These are phyloP conservation scores for Chrysodeixis includens DNA, from an alignment of 2,888 invertebrate species.

Conservation along the genomic window DNA sequence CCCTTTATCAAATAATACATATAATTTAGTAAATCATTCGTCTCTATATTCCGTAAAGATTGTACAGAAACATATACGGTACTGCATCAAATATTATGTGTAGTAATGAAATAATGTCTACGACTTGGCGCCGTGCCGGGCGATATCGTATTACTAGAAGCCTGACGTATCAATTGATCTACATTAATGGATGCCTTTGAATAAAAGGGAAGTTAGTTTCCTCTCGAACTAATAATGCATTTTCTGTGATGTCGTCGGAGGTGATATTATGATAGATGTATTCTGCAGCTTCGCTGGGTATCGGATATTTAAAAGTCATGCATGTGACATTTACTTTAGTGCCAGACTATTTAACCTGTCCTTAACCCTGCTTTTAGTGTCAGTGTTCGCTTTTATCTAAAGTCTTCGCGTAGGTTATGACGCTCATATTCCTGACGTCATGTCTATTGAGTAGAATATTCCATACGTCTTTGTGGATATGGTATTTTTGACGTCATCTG, in stretches of 20 bases:
- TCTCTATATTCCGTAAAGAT: neutral
- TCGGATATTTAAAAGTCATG: constrained; percentile 14
- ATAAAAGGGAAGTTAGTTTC: constrained; percentile 5
- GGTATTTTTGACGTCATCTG: no score
- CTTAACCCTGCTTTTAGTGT: constrained; percentile 31
- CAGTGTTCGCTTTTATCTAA: constrained; percentile 36
- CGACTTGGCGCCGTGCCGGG: constrained; percentile 63
- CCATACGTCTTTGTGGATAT: constrained; percentile 21
- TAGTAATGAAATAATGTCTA: constrained; percentile 60
- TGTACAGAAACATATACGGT: neutral
- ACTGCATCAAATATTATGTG: constrained; percentile 38
- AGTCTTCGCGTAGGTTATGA: constrained; percentile 35
- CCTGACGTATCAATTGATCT: constrained; percentile 44
- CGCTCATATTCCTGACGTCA: constrained; percentile 37
- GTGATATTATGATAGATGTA: neutral
- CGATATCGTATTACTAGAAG: constrained; percentile 56
- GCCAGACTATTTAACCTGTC: constrained; percentile 29
- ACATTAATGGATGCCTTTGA: constrained; percentile 45
- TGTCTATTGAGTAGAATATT: constrained; percentile 38
- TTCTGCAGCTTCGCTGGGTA: constrained; percentile 7
- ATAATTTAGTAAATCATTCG: neutral
- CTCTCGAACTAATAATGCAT: neutral
- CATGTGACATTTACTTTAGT: constrained; percentile 27
- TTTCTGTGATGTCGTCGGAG: constrained; percentile 1
- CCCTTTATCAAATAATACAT: neutral